These are phyloP conservation scores for Scaptomyza flava DNA, from an alignment of 2,888 invertebrate genomes.

Conservation along the genomic window DNA sequence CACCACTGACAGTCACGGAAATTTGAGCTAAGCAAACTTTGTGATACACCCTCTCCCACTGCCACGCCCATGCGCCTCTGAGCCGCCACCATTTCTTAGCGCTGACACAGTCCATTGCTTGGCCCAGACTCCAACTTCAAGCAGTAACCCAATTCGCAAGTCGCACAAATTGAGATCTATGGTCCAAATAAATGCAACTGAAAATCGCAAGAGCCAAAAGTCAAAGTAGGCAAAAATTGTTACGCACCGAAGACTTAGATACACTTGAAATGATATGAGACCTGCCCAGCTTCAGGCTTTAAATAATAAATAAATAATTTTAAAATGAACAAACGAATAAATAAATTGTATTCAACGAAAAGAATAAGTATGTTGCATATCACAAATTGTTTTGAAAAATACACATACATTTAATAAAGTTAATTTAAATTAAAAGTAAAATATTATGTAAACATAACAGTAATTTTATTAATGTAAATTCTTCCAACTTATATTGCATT, in stretches of 20 bases:
- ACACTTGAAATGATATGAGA: conserved; percentile 20
- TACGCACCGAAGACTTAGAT: conserved; percentile 15
- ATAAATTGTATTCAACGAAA: too few species aligned
- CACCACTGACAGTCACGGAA: conserved; percentile 48
- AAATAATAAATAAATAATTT: too few species aligned
- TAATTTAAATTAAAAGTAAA: not conserved
- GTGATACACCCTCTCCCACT: not conserved
- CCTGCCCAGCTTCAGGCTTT: too few species aligned
- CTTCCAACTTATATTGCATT: too few species aligned
- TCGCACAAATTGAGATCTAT: conserved; percentile 65
- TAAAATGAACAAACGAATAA: too few species aligned
- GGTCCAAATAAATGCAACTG: conserved; percentile 50
- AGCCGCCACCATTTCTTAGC: conserved; percentile 1
- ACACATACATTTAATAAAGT: not conserved
- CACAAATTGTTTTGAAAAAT: too few species aligned
- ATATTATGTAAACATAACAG: not conserved
- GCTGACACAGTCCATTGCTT: conserved; percentile 45
- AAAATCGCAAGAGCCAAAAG: conserved; percentile 35
- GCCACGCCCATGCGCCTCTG: not conserved
- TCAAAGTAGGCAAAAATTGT: conserved; percentile 1
- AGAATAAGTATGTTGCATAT: too few species aligned
- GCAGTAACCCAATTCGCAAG: conserved; percentile 54
- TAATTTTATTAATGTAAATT: not conserved
- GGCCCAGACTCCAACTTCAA: conserved; percentile 18
- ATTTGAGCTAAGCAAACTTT: conserved; percentile 61